These are phyloP conservation scores for Nasonia longicornis DNA, from an alignment of 1,140 invertebrate species.

Conservation along the genomic window DNA sequence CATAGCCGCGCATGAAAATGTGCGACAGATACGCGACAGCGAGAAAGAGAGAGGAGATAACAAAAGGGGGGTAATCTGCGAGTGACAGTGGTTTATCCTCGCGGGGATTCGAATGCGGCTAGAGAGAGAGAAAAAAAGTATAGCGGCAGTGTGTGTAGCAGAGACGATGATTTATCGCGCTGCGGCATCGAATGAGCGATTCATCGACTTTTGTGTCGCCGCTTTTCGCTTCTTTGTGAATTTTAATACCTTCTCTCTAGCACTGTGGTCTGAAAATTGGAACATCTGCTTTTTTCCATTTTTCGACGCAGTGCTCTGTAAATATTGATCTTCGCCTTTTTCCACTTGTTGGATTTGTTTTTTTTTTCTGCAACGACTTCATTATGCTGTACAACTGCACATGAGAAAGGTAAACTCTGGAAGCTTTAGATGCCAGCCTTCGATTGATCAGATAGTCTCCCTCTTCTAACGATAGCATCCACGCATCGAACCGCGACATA, in stretches of 20 bases:
- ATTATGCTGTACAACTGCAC: background rate
- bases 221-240: background rate
- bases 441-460: slow-evolving; percentile 11
- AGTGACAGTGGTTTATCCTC: slow-evolving; percentile 44
- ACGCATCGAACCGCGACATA: background rate
- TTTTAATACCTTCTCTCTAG: slow-evolving; percentile 18
- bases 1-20: slow-evolving; percentile 49
- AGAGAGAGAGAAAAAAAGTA: background rate
- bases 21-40: slow-evolving; percentile 8
- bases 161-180: slow-evolving; percentile 42
- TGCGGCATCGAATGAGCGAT: slow-evolving; percentile 28
- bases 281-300: slow-evolving; percentile 10
- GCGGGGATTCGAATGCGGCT: slow-evolving; percentile 19
- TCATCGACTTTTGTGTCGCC: slow-evolving; percentile 32
- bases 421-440: background rate
- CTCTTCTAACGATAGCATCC: background rate
- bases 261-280: background rate
- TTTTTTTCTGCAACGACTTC: background rate
- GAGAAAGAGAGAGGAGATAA: slow-evolving; percentile 27
- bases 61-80: slow-evolving; percentile 44
- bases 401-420: background rate
- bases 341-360: background rate
- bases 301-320: background rate
- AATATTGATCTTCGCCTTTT: background rate
- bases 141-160: no score